A percentile compares a stretch with the other conserved stretches of the same genome.
phyloP scores from a whole-genome alignment of 2,888 invertebrate genomes.

The Candidula unifasciata region DNA sequence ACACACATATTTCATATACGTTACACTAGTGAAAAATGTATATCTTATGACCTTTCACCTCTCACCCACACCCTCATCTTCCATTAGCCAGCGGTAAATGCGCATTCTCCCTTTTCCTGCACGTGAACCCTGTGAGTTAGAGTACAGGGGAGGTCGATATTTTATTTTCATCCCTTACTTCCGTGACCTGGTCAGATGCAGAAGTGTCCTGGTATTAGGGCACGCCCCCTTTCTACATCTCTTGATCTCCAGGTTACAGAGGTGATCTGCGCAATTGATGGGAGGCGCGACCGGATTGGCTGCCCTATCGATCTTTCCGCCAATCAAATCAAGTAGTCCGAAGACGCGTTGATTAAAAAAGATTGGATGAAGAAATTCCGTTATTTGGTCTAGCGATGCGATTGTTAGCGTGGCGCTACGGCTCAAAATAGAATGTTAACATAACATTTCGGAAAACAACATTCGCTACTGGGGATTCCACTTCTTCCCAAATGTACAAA shows the following conservation, averaged over 20 bases:
- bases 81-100: no score
- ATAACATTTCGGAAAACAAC: no score
- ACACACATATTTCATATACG: no score
- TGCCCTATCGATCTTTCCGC: conserved; percentile 49
- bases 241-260: conserved; percentile 41
- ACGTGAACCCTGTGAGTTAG: no score
- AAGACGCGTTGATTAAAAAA: conserved; percentile 38
- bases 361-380: background rate
- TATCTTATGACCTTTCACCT: no score
- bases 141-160: background rate
- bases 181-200: conserved; percentile 34
- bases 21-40: no score
- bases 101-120: no score
- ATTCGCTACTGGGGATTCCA: no score
- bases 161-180: background rate
- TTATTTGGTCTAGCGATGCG: background rate
- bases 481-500: no score
- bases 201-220: conserved; percentile 25
- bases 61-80: no score
- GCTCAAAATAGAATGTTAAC: background rate
- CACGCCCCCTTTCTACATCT: conserved; percentile 46
- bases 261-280: conserved; percentile 47
- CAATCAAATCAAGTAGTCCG: conserved; percentile 46
- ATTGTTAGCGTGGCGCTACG: background rate
- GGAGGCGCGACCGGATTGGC: conserved; percentile 48